Evolutionary conservation across 2,113 vertebrate species (phyloP).

Genomic region (Smithornis capensis): DNA sequence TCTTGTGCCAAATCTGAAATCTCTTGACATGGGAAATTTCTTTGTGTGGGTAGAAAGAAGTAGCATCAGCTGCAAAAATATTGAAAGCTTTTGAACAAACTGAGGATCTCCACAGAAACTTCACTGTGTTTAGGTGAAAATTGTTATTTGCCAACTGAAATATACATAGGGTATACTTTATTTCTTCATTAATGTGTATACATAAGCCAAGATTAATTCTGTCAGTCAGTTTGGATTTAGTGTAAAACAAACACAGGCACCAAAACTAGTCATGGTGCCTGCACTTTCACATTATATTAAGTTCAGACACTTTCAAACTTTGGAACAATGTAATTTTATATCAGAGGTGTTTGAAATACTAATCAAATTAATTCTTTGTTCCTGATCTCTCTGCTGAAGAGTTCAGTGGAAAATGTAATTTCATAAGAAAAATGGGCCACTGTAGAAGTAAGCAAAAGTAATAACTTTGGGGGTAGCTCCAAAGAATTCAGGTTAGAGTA

Average conservation of each 20-base stretch:
- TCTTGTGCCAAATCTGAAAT: constrained; percentile 21
- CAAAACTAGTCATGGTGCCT: background rate
- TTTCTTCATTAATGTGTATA: background rate
- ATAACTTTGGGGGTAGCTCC: background rate
- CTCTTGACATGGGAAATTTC: background rate
- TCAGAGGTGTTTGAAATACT: background rate
- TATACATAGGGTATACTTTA: background rate
- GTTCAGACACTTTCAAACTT: background rate
- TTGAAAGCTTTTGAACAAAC: background rate
- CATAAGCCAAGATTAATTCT: background rate
- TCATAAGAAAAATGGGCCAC: background rate
- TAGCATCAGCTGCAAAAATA: constrained; percentile 45
- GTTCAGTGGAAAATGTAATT: background rate
- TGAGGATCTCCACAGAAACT: background rate
- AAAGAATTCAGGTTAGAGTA: background rate
- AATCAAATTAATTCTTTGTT: background rate
- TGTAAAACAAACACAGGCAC: background rate
- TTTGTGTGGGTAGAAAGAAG: background rate
- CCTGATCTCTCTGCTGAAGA: background rate
- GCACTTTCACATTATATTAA: background rate
- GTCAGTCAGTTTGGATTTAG: background rate
- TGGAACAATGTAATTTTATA: background rate
- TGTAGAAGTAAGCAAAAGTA: background rate
- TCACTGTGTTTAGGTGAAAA: background rate
- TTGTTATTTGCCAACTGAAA: background rate